phyloP scores from a whole-genome alignment of 1,140 invertebrate species.

The Meloidogyne floridensis region DNA sequence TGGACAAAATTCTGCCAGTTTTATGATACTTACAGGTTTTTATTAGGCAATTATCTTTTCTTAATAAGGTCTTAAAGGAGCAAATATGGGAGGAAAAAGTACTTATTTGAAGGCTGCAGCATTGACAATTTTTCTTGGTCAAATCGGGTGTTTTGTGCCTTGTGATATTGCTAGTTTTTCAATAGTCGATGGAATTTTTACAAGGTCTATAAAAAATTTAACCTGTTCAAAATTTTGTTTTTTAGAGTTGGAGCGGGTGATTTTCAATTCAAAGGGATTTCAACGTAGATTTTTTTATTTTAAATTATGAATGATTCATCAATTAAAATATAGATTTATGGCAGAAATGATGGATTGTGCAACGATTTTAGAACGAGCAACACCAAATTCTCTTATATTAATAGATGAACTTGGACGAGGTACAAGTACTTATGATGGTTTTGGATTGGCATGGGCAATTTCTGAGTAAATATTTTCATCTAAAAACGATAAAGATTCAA shows the following conservation, averaged over 20 bases:
- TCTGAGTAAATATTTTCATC: conserved; percentile 77
- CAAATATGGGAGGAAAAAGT: conserved; percentile 98
- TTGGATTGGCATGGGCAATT: conserved; percentile 94
- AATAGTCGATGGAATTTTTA: conserved; percentile 80
- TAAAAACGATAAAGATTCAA: background rate
- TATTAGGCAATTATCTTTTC: background rate
- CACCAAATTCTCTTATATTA: conserved; percentile 85
- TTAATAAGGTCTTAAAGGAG: conserved; percentile 73
- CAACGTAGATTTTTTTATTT: background rate
- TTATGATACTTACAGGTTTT: conserved; percentile 34
- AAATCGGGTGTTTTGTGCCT: conserved; percentile 89
- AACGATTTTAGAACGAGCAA: conserved; percentile 85
- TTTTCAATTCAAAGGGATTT: conserved; percentile 71
- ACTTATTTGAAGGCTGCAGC: conserved; percentile 81
- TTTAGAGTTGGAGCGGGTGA: conserved; percentile 85
- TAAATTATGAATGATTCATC: background rate
- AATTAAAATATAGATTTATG: conserved; percentile 84
- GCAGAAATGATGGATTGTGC: conserved; percentile 95
- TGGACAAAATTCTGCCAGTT: conserved; percentile 20
- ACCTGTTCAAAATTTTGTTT: background rate
- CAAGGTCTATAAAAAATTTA: conserved; percentile 67
- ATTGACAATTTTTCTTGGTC: conserved; percentile 79
- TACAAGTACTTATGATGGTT: conserved; percentile 97
- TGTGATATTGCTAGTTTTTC: conserved; percentile 70
- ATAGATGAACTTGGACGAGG: conserved; percentile 91